A percentile compares a stretch with the other conserved stretches of the same genome.
These are phyloP conservation scores for Entomobrya multifasciata DNA, from an alignment of 2,888 invertebrate species.

Conservation along the genomic window DNA sequence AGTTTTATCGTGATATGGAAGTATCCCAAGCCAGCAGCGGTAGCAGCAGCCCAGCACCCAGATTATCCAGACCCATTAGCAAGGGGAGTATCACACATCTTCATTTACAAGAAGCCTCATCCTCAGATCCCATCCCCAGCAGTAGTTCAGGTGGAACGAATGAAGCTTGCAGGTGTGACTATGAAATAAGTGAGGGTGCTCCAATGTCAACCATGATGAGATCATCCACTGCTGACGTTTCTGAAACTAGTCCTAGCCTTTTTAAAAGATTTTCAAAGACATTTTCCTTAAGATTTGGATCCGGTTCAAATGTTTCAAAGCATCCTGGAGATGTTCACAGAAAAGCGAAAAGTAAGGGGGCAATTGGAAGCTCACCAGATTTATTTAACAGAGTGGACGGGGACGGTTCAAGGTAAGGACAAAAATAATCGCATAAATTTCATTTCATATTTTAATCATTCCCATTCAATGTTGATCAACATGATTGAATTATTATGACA, in stretches of 20 bases:
- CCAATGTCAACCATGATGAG: conserved; percentile 50
- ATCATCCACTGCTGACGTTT: conserved; percentile 62
- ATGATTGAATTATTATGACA: background rate
- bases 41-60: conserved; percentile 45
- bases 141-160: conserved; percentile 51
- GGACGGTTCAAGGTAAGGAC: conserved; percentile 67
- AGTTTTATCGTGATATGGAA: conserved; percentile 78
- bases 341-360: conserved; percentile 72
- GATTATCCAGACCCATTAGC: conserved; percentile 63
- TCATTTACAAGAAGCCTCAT: conserved; percentile 70
- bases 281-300: conserved; percentile 79
- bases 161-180: conserved; percentile 44
- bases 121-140: conserved; percentile 48
- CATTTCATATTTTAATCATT: too few species aligned
- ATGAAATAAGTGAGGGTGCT: conserved; percentile 34
- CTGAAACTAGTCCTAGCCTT: conserved; percentile 72
- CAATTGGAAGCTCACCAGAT: conserved; percentile 78
- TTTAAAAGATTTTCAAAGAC: conserved; percentile 79
- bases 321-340: conserved; percentile 50
- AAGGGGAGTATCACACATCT: conserved; percentile 76
- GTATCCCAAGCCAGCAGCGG: conserved; percentile 72
- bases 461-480: too few species aligned
- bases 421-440: background rate
- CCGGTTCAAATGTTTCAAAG: conserved; percentile 73
- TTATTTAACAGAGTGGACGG: conserved; percentile 69